Evolutionary conservation across 2,113 vertebrate genomes (phyloP), one percentile per base, ranked within the genome.

Genomic region (Oreochromis niloticus): DNA sequence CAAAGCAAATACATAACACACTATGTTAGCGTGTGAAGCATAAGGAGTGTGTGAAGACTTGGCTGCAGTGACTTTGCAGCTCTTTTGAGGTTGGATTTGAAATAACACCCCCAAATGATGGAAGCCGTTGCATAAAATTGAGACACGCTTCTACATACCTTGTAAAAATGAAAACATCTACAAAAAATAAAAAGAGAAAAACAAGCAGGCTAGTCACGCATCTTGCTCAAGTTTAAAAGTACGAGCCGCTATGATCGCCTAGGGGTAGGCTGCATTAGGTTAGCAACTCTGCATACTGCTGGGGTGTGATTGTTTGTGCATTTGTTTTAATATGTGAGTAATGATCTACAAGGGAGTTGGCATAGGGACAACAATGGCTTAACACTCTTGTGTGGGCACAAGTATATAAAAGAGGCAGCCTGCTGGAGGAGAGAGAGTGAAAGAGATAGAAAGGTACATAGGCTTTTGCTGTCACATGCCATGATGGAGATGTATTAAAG

Each of bases 201-300:
- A 93, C 91, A 94, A 93, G 85, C 63, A 54, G 86, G 91, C 93
- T 94, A 91, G 95, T 96, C 95, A 96, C 95, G 95, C 95, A 96
- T 93, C 89, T 87, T 92, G 93, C 82, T 86, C 32, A 82, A 93
- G 86, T 91, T 89, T 90, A 88, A 90, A 87, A 89, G 83, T 86
- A 87, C 91, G 79, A 88, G 84, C 88, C 82, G 90, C 48, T 68
- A 83, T 54, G 82, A 89, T 90, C 56, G 91, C 90, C 91, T 80
- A 4, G 84, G 88, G 90, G 75, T 34, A 73, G 52, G 46, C 86
- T 78, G 59, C 36, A 75, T 41, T 63, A 55, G 46, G 79, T 32
- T 88, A 81, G 89, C 91, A 92, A 66, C 71, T 54, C 59, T 68
- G 80, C 66, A 75, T 52, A 68, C 68, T 86, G 19, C 79, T 22